These are phyloP conservation scores for Microplitis demolitor DNA, from an alignment of 1,140 invertebrate genomes.

Conservation along the genomic window DNA sequence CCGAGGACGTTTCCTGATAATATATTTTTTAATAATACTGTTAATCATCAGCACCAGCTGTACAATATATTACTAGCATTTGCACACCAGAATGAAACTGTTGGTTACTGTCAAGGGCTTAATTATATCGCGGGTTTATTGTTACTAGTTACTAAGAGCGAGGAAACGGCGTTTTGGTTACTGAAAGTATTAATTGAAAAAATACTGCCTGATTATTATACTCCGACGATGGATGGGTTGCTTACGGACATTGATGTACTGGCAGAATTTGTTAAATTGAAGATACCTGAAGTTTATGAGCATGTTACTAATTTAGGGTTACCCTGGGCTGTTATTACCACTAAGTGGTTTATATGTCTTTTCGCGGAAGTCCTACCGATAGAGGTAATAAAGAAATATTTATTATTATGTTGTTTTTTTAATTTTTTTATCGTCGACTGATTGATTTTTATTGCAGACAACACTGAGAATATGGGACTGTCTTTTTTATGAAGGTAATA, in stretches of 20 bases:
- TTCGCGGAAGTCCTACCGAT: conserved; percentile 90
- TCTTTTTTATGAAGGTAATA: conserved; percentile 91
- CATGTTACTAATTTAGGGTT: conserved; percentile 78
- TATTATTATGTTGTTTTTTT: neutral
- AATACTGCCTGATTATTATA: conserved; percentile 87
- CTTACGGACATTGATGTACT: conserved; percentile 87
- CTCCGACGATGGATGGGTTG: conserved; percentile 84
- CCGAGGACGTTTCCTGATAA: conserved; percentile 93
- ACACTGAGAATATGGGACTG: conserved; percentile 94
- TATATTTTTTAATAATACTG: conserved; percentile 83
- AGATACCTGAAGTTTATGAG: conserved; percentile 78
- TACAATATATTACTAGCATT: conserved; percentile 88
- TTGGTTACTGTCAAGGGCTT: conserved; percentile 92
- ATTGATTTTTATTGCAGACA: conserved; percentile 64
- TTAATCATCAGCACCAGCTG: conserved; percentile 74
- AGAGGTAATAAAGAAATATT: conserved; percentile 65
- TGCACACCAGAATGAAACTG: conserved; percentile 82
- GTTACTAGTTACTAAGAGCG: conserved; percentile 82
- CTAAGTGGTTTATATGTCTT: conserved; percentile 94
- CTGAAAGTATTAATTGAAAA: conserved; percentile 85
- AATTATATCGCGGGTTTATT: conserved; percentile 91
- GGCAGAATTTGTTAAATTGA: conserved; percentile 79
- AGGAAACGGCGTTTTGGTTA: conserved; percentile 91
- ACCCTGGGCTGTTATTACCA: conserved; percentile 85
- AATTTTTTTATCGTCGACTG: neutral